Conservation (phyloP, 1,140 invertebrate genomes). For the Pentalonia nigronervosa region DNA sequence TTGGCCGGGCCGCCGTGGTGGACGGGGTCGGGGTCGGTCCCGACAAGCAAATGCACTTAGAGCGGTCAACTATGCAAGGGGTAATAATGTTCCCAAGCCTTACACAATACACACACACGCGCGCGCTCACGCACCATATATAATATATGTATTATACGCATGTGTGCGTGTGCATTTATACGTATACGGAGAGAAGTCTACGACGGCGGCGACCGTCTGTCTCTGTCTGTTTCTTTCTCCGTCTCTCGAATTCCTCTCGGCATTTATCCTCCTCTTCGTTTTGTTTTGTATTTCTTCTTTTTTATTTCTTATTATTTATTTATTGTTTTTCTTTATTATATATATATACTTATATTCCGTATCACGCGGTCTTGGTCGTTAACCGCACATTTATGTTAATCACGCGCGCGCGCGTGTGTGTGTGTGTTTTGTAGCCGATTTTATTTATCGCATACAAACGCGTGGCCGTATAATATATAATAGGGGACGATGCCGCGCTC, state of each 20-base stretch:
- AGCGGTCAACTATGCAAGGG: constrained; percentile 58
- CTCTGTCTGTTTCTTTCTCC: not conserved
- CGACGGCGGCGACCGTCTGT: constrained; percentile 3
- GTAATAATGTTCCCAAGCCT: constrained; percentile 57
- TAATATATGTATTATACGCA: not conserved
- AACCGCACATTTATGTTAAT: constrained; percentile 57
- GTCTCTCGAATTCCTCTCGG: constrained; percentile 46
- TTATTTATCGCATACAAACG: constrained; percentile 47
- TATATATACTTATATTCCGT: constrained; percentile 26
- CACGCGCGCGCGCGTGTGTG: not conserved
- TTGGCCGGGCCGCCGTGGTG: constrained; percentile 9
- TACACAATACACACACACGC: constrained; percentile 2
- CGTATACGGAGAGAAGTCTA: constrained; percentile 8
- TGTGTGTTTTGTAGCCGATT: constrained; percentile 51
- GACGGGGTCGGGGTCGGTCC: constrained; percentile 36
- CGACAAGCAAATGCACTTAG: constrained; percentile 58
- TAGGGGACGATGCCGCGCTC: not conserved
- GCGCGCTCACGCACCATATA: not conserved
- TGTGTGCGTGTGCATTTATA: not conserved
- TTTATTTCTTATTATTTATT: constrained; percentile 29
- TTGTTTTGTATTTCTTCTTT: constrained; percentile 16
- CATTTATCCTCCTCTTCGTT: constrained; percentile 50
- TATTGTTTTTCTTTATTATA: constrained; percentile 29
- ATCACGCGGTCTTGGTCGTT: constrained; percentile 55
- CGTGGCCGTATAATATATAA: not conserved